Percentiles rank a stretch among this genome's conserved stretches.
phyloP scores from a whole-genome alignment of 2,797 vertebrate genomes.

The Hephaestus fuliginosus region DNA sequence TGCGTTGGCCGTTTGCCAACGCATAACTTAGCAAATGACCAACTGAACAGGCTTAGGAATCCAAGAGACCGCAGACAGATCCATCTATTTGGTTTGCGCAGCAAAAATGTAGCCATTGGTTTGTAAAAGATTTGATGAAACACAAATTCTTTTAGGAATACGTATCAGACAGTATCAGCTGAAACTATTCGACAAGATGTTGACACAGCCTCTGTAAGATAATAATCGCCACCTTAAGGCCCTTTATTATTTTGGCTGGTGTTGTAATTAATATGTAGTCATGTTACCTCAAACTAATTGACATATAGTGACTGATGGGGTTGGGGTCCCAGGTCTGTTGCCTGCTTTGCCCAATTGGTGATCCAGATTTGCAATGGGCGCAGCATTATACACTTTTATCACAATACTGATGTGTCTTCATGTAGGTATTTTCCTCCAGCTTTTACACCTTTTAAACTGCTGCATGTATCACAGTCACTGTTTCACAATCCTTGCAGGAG shows the following conservation, averaged over 20 bases:
- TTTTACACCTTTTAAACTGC: neutral
- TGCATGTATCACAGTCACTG: neutral
- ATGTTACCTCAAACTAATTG: neutral
- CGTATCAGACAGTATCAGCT: neutral
- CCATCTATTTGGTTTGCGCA: no score
- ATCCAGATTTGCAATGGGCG: neutral
- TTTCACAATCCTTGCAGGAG: constrained; percentile 30
- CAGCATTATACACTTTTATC: neutral
- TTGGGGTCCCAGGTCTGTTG: neutral
- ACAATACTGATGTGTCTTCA: neutral
- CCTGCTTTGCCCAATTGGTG: neutral
- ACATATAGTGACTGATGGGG: neutral
- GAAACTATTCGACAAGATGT: neutral
- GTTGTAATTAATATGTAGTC: neutral
- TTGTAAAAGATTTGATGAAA: neutral
- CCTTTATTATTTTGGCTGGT: neutral
- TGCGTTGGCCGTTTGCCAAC: neutral
- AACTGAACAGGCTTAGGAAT: neutral
- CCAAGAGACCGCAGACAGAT: neutral
- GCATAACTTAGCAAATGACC: neutral
- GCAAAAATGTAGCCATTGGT: neutral
- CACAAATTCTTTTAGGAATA: neutral
- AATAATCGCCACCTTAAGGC: neutral
- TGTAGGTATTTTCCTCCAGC: constrained; percentile 1
- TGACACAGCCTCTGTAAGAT: neutral